phyloP scores from a whole-genome alignment of 2,888 invertebrate species.

The Geophilus truncorum region DNA sequence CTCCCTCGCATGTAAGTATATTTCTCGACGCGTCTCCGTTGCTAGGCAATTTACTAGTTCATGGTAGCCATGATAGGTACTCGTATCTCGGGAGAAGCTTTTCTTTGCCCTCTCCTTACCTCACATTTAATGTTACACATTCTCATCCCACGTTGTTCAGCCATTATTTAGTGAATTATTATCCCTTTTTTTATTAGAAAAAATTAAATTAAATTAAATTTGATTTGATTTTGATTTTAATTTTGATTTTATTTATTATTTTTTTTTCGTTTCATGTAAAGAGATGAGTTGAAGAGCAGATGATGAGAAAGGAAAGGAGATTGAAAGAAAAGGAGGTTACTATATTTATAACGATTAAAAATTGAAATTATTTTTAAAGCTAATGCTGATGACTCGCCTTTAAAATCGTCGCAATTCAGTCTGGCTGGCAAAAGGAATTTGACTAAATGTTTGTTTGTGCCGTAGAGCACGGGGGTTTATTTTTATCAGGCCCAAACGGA shows the following conservation, averaged over 20 bases:
- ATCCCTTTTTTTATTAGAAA: too few relatives aligned
- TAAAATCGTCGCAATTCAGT: neutral
- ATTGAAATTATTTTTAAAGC: neutral
- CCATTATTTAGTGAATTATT: too few relatives aligned
- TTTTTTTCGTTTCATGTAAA: too few relatives aligned
- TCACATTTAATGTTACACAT: neutral
- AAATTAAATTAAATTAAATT: too few relatives aligned
- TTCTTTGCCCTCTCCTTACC: neutral
- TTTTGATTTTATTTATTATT: too few relatives aligned
- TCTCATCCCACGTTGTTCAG: too few relatives aligned
- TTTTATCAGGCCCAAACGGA: neutral
- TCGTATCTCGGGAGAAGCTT: neutral
- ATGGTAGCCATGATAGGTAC: neutral
- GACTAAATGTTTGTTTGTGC: neutral
- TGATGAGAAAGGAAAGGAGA: too few relatives aligned
- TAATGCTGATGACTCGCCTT: neutral
- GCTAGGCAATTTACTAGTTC: neutral
- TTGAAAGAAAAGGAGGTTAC: too few relatives aligned
- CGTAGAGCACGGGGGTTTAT: too few relatives aligned
- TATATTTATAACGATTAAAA: neutral
- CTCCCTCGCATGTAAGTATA: conserved; percentile 2
- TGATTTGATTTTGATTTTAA: too few relatives aligned
- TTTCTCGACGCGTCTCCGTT: neutral
- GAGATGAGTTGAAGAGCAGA: too few relatives aligned
- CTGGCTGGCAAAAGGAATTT: neutral